Base-by-base conservation (phyloP, 2,113 vertebrate genomes). In the Epinephelus fuscoguttatus region DNA sequence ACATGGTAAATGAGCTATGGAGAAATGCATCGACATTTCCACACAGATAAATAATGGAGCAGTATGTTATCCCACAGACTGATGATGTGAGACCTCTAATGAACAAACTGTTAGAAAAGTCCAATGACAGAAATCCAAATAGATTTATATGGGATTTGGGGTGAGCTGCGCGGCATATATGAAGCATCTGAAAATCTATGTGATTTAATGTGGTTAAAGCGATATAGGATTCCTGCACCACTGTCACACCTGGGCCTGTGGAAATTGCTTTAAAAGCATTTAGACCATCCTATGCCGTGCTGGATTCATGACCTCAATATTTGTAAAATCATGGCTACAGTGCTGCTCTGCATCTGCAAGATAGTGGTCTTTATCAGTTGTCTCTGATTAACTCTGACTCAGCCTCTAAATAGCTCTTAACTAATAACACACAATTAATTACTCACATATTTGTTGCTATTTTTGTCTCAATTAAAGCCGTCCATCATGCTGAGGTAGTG, bases 251-350 rank as follows among this genome's bases (percentile, higher is more conserved):
- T 42, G 30, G n/a, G 30, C 17, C 18, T 62, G 33, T 53, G 10
- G 21, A 62, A 21, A 50, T 15, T 49, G 45, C 49, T 19, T 53
- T 64, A 60, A 52, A 60, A n/a, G 30, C 68, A 70, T 55, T 70
- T 17, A 37, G 50, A 55, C 49, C 50, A 53, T 37, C 19, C 14
- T 37, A 69, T 37, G 67, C 67, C 40, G 50, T 40, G 21, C 37
- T 63, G 47, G 19, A 62, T 62, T 60, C 9, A n/a, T 50, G 19
- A 62, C 59, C 59, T 74, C 33, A 40, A 27, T 61, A 30, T 61
- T 61, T 61, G 27, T 61, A 18, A 33, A 33, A 61, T 15, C 27
- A 7, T 13, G 53, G 4, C 12, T 23, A 14, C 12, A 25, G 55
- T 9, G 3, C 52, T n/a, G 21, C 55, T 57, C 55, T 33, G 25